Conservation (phyloP, 2,888 invertebrate genomes). For the Andrena chrysosceles region DNA sequence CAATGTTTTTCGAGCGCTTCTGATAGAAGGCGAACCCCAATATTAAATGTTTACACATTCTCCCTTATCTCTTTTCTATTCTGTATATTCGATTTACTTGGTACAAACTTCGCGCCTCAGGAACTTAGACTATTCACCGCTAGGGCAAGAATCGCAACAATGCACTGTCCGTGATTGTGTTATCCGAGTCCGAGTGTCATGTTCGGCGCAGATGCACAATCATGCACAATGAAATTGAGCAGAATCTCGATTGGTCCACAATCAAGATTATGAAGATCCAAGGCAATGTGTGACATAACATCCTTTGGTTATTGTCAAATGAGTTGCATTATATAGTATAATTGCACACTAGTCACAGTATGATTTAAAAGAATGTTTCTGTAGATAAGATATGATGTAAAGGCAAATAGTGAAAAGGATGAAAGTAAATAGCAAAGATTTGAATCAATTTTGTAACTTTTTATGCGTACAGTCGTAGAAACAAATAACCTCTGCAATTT, state of each 20-base stretch:
- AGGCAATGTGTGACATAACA: conserved; percentile 57
- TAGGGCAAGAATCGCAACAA: too few relatives aligned
- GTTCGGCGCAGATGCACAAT: conserved; percentile 30
- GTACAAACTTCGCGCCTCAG: too few relatives aligned
- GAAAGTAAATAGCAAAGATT: too few relatives aligned
- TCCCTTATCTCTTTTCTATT: too few relatives aligned
- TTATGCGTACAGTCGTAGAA: too few relatives aligned
- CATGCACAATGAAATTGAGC: conserved; percentile 33
- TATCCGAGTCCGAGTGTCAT: conserved; percentile 29
- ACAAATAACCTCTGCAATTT: too few relatives aligned
- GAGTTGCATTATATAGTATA: conserved; percentile 28
- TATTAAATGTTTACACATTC: too few relatives aligned
- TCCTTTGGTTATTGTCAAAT: conserved; percentile 41
- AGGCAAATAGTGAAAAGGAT: background rate
- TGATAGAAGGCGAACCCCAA: too few relatives aligned
- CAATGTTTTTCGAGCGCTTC: too few relatives aligned
- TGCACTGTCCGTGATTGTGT: background rate
- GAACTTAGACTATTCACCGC: too few relatives aligned
- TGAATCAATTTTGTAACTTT: too few relatives aligned
- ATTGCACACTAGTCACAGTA: conserved; percentile 15
- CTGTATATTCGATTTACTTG: too few relatives aligned
- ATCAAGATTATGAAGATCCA: conserved; percentile 50
- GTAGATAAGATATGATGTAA: background rate
- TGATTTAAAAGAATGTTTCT: background rate
- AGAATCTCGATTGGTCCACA: conserved; percentile 47